Conservation (phyloP, 1,140 invertebrate species). For the Nylanderia fulva region DNA sequence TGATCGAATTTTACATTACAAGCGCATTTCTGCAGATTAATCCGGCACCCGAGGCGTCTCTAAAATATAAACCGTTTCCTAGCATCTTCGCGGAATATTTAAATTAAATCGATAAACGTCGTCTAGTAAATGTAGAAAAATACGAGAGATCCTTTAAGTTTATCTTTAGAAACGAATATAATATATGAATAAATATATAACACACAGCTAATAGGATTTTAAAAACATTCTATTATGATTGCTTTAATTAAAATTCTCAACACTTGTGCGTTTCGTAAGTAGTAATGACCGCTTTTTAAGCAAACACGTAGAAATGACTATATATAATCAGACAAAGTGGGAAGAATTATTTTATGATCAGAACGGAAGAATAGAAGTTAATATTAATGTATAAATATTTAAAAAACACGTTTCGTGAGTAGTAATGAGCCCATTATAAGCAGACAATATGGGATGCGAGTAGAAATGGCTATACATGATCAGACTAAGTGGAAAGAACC, state of each 20-base stretch:
- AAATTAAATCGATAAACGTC: not conserved
- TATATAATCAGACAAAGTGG: too few relatives aligned
- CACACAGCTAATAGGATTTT: not conserved
- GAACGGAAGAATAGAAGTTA: too few relatives aligned
- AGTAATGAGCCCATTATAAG: not conserved
- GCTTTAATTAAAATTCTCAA: not conserved
- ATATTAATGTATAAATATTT: too few relatives aligned
- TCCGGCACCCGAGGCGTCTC: not conserved
- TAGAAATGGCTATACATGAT: not conserved
- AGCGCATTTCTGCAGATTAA: not conserved
- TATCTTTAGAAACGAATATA: not conserved
- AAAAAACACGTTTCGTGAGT: too few relatives aligned
- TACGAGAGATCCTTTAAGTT: not conserved
- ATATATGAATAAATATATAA: not conserved
- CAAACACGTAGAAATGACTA: not conserved
- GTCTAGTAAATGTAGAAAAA: not conserved
- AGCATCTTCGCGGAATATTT: not conserved
- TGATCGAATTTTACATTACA: conserved; percentile 45
- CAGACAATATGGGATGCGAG: not conserved
- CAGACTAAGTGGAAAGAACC: conserved; percentile 4
- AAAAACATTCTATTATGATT: not conserved
- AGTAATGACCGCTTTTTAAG: not conserved
- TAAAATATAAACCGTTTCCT: not conserved
- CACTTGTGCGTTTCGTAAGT: not conserved
- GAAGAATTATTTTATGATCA: too few relatives aligned